phyloP scores from a whole-genome alignment of 2,888 invertebrate species.

The Odontocolon sp. region DNA sequence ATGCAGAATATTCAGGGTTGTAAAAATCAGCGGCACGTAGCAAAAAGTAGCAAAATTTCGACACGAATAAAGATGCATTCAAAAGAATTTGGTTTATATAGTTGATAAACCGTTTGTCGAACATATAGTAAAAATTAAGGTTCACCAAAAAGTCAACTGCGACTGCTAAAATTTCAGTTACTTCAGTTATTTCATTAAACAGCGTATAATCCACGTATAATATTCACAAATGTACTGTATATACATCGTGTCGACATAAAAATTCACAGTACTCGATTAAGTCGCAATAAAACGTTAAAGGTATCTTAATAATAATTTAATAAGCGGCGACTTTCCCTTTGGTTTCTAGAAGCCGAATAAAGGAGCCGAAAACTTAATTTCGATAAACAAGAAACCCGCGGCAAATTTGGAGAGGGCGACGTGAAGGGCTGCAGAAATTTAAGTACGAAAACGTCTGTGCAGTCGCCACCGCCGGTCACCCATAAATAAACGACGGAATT shows the following conservation, averaged over 20 bases:
- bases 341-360: slow-evolving; percentile 56
- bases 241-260: neutral
- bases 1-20: slow-evolving; percentile 70
- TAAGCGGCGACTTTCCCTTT: slow-evolving; percentile 70
- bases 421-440: no score
- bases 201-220: slow-evolving; percentile 65
- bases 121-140: no score
- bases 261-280: neutral
- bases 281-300: slow-evolving; percentile 37
- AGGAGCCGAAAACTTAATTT: neutral
- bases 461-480: slow-evolving; percentile 36
- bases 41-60: neutral
- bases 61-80: neutral
- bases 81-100: no score
- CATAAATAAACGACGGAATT: slow-evolving; percentile 78
- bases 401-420: slow-evolving; percentile 28
- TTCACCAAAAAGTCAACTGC: no score
- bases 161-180: no score
- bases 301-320: slow-evolving; percentile 73
- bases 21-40: slow-evolving; percentile 37
- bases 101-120: no score
- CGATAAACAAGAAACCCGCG: neutral
- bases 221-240: slow-evolving; percentile 55
- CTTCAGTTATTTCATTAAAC: slow-evolving; percentile 38
- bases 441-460: slow-evolving; percentile 34